Conservation (phyloP, 2,888 invertebrate genomes). For the Tricholauxania praeusta region DNA sequence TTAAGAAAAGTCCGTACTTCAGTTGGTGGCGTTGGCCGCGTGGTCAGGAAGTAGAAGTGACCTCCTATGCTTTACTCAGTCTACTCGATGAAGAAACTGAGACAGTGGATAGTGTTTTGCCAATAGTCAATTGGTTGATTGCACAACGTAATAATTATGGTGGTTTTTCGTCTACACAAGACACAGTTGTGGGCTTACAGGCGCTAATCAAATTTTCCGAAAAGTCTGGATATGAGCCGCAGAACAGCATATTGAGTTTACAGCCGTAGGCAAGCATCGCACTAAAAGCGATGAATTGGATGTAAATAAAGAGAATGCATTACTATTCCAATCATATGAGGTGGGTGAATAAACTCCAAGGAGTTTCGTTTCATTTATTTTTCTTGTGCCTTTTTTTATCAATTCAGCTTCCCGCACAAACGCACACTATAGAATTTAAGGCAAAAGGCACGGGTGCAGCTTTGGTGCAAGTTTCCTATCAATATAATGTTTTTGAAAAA, state of each 20-base stretch:
- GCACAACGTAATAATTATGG: conserved; percentile 78
- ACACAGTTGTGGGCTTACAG: conserved; percentile 80
- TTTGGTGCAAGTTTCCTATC: conserved; percentile 81
- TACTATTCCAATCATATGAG: conserved; percentile 83
- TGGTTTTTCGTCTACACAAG: conserved; percentile 82
- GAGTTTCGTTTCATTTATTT: not conserved
- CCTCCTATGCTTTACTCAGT: conserved; percentile 60
- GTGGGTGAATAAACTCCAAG: conserved; percentile 65
- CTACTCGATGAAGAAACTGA: conserved; percentile 53
- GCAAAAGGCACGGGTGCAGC: conserved; percentile 87
- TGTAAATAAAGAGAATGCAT: conserved; percentile 80
- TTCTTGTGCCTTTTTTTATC: not conserved
- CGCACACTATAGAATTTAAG: conserved; percentile 76
- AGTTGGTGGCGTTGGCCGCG: conserved; percentile 67
- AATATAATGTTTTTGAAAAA: conserved; percentile 87
- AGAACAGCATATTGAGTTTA: conserved; percentile 72
- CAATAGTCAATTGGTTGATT: conserved; percentile 80
- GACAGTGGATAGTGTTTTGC: conserved; percentile 59
- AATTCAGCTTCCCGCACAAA: conserved; percentile 61
- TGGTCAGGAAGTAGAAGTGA: conserved; percentile 61
- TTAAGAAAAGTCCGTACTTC: conserved; percentile 47
- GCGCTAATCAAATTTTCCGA: conserved; percentile 72
- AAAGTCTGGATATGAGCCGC: conserved; percentile 69
- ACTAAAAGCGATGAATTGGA: conserved; percentile 69
- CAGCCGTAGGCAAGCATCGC: conserved; percentile 66